These are phyloP conservation scores for Sepiola atlantica DNA, from an alignment of 2,888 invertebrate species.

Conservation along the genomic window DNA sequence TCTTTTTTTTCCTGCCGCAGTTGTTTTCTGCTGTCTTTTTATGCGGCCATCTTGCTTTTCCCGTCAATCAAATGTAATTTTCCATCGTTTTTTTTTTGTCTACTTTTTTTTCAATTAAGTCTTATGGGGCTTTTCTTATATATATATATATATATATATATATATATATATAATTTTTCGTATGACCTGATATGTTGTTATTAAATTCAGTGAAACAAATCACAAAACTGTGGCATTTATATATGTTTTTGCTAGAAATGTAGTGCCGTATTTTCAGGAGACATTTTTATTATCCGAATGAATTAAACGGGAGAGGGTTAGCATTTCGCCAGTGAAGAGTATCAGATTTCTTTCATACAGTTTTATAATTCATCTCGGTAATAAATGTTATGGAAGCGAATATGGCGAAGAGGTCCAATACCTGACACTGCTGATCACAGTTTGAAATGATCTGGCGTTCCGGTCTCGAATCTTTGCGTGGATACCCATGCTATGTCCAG, in stretches of 20 bases:
- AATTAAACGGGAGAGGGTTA: not conserved
- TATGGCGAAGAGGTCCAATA: no score
- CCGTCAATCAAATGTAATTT: slow-evolving; percentile 1
- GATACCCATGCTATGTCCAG: no score
- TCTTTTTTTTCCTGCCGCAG: not conserved
- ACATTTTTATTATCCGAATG: slow-evolving; percentile 32
- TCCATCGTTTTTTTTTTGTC: not conserved
- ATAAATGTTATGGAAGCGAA: not conserved
- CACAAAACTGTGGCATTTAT: not conserved
- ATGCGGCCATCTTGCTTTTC: not conserved
- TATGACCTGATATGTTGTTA: not conserved
- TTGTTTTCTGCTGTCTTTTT: not conserved
- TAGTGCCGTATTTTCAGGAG: not conserved
- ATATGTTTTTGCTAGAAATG: not conserved
- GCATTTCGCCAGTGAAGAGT: not conserved
- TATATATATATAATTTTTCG: not conserved
- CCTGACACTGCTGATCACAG: no score
- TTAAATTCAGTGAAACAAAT: slow-evolving; percentile 11
- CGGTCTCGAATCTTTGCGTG: no score
- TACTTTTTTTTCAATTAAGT: not conserved
- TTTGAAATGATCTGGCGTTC: no score
- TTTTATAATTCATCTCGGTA: slow-evolving; percentile 15
- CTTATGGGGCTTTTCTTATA: not conserved
- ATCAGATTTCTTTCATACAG: not conserved
- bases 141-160: not conserved